These are phyloP conservation scores for Rynchops niger DNA, from an alignment of 2,113 vertebrate genomes.

Conservation along the genomic window DNA sequence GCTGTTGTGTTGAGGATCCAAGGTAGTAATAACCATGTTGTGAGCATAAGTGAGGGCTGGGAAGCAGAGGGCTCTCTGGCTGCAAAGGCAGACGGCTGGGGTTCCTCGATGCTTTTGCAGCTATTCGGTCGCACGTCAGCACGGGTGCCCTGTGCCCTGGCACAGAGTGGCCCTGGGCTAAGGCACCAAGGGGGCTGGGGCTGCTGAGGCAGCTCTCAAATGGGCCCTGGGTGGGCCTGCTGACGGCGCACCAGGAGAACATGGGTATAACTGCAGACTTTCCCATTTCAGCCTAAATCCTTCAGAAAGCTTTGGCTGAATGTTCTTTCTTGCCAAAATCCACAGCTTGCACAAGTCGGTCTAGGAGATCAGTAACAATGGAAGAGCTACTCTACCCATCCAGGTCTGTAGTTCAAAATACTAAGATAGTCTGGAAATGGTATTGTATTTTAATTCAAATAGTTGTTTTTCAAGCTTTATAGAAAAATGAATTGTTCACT, in stretches of 20 bases:
- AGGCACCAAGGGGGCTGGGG: not conserved
- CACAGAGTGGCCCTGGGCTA: not conserved
- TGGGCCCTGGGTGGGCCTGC: not conserved
- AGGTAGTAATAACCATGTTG: not conserved
- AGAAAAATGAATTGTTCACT: not conserved
- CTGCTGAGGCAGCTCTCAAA: not conserved
- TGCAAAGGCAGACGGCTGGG: not conserved
- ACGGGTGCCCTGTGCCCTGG: not conserved
- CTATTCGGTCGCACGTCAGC: accelerated
- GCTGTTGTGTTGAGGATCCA: not conserved
- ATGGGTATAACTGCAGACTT: not conserved
- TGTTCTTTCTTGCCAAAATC: not conserved
- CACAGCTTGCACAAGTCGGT: not conserved
- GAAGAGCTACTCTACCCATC: not conserved
- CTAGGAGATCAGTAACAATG: not conserved
- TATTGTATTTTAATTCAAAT: not conserved
- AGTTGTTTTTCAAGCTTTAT: not conserved
- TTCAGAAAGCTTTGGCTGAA: not conserved
- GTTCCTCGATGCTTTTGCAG: not conserved
- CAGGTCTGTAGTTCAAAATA: not conserved
- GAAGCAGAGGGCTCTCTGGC: not conserved
- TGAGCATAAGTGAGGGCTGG: not conserved
- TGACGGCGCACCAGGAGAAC: not conserved
- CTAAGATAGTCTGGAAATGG: not conserved
- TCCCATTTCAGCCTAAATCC: not conserved